Evolutionary conservation across 2,888 invertebrate species (phyloP).

Genomic region (Entomobrya proxima): DNA sequence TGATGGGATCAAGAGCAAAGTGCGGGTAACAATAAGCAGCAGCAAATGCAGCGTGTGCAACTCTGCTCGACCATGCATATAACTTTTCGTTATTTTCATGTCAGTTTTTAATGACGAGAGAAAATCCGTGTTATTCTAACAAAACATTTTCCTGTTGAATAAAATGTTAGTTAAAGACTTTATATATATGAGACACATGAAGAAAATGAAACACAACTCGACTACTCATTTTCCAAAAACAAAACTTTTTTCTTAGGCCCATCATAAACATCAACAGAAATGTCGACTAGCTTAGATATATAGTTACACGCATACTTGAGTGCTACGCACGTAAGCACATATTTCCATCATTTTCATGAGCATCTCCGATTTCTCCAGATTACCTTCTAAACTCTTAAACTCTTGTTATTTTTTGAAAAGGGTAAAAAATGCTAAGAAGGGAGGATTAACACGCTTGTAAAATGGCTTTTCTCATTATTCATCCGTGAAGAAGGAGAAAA

Average conservation of each 20-base stretch:
- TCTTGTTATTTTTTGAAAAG: slow-evolving; percentile 1
- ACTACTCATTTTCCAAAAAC: slow-evolving; percentile 15
- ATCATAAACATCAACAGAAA: slow-evolving; percentile 38
- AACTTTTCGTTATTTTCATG: slow-evolving; percentile 23
- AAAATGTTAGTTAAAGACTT: background rate
- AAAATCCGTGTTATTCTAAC: slow-evolving; percentile 44
- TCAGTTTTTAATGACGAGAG: slow-evolving; percentile 53
- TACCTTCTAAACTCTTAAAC: too few species aligned
- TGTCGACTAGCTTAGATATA: slow-evolving; percentile 23
- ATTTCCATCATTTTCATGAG: slow-evolving; percentile 36
- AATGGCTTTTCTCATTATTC: slow-evolving; percentile 72
- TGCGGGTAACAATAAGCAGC: background rate
- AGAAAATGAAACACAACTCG: background rate
- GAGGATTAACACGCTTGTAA: slow-evolving; percentile 70
- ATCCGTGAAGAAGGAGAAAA: slow-evolving; percentile 61
- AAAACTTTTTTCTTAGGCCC: slow-evolving; percentile 23
- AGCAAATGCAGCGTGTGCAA: background rate
- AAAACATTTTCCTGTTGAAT: slow-evolving; percentile 10
- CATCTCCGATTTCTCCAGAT: slow-evolving; percentile 57
- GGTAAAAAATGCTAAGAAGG: slow-evolving; percentile 50
- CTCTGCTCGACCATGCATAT: background rate
- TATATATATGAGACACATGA: background rate
- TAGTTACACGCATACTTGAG: background rate
- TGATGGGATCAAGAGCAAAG: background rate
- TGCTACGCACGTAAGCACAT: slow-evolving; percentile 5